These are phyloP conservation scores for Xestia xanthographa DNA, from an alignment of 2,888 invertebrate species.

Conservation along the genomic window DNA sequence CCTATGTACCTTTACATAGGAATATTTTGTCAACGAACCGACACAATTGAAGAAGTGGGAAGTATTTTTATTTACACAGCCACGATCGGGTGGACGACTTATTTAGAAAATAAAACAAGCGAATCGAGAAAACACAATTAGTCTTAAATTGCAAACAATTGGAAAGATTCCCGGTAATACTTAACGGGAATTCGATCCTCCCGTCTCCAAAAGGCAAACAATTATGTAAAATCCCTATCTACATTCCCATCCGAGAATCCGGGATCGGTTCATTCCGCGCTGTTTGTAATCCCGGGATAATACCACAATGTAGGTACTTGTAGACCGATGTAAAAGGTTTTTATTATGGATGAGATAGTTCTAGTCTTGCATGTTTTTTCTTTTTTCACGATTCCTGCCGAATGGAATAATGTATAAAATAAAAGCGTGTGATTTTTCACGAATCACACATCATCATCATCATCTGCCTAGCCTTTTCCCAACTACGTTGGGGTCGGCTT, in stretches of 20 bases:
- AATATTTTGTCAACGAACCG: neutral
- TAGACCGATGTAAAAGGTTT: neutral
- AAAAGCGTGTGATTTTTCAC: neutral
- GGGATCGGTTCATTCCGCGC: constrained; percentile 11
- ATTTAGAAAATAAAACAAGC: constrained; percentile 10
- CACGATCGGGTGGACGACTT: neutral
- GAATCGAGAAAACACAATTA: constrained; percentile 19
- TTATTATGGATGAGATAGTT: neutral
- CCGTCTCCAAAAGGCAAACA: constrained; percentile 12
- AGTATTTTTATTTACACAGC: neutral
- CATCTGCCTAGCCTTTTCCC: too few species aligned
- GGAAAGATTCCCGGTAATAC: constrained; percentile 1
- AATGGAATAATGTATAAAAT: neutral
- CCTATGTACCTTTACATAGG: too few species aligned
- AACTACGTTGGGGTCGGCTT: too few species aligned
- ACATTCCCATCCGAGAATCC: constrained; percentile 1
- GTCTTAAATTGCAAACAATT: neutral
- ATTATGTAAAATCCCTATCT: constrained; percentile 31
- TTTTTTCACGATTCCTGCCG: neutral
- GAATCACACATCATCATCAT: too few species aligned
- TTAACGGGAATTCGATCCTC: constrained; percentile 26
- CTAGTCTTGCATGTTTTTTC: too few species aligned
- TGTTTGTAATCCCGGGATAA: constrained; percentile 32
- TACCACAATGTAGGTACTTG: neutral
- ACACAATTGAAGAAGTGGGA: neutral